A percentile compares a stretch with the other conserved stretches of the same genome.
Evolutionary conservation across 2,797 vertebrate species (phyloP).

Genomic region (Smutsia temminckii): DNA sequence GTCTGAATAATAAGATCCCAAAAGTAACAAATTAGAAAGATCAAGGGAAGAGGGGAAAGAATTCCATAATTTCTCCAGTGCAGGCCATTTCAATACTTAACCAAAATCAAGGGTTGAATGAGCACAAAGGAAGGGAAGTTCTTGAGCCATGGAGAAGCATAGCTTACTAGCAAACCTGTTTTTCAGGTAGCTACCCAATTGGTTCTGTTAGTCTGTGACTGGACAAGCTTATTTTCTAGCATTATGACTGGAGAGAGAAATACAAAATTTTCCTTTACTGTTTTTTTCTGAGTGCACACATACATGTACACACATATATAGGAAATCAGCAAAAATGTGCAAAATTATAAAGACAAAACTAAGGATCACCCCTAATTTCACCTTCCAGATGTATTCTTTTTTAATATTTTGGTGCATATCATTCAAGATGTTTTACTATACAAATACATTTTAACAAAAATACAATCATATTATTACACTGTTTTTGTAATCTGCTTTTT

Average conservation of each 20-base stretch:
- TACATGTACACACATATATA: not conserved
- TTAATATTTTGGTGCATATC: constrained; percentile 6
- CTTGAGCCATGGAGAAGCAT: not conserved
- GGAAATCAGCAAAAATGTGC: not conserved
- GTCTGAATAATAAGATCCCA: not conserved
- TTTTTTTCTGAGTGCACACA: not conserved
- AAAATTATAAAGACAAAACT: constrained; percentile 20
- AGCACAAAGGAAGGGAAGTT: not conserved
- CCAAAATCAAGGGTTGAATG: not conserved
- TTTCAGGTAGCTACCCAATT: not conserved
- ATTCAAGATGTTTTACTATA: constrained; percentile 4
- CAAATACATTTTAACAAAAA: not conserved
- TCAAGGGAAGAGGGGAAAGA: not conserved
- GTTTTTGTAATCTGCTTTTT: constrained; percentile 8
- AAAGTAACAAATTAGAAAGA: not conserved
- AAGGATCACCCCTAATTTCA: not conserved
- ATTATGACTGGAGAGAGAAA: constrained; percentile 12
- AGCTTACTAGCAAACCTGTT: not conserved
- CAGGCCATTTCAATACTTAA: not conserved
- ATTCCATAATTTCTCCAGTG: not conserved
- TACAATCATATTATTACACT: not conserved
- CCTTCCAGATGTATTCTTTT: not conserved
- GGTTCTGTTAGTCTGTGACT: not conserved
- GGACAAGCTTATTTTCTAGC: not conserved
- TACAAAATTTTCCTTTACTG: not conserved